Conservation (phyloP, 2,113 vertebrate genomes). For the Peromyscus maniculatus region DNA sequence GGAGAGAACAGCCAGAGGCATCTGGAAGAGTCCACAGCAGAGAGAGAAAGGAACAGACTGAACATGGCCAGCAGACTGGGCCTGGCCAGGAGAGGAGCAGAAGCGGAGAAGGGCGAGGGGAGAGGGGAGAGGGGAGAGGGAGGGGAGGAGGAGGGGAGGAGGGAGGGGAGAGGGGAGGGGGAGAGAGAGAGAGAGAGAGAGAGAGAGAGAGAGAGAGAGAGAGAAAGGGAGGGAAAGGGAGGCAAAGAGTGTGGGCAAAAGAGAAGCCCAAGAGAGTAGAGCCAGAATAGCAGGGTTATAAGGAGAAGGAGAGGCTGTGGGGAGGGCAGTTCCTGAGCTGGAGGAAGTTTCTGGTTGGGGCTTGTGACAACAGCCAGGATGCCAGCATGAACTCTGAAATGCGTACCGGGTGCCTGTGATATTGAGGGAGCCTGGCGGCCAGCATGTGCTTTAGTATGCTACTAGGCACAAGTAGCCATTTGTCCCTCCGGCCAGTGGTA, state of each 20-base stretch:
- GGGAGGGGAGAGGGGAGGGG: accelerated
- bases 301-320: background rate
- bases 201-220: background rate
- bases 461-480: background rate
- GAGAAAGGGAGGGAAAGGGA: background rate
- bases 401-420: background rate
- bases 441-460: background rate
- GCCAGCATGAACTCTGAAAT: background rate
- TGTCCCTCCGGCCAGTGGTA: background rate
- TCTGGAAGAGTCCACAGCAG: background rate
- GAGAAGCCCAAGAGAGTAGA: background rate
- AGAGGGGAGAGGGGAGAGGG: accelerated
- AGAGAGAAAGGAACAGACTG: background rate
- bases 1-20: background rate
- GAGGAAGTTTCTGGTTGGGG: background rate
- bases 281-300: background rate
- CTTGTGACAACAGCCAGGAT: background rate
- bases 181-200: background rate
- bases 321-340: background rate
- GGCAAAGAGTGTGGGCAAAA: background rate
- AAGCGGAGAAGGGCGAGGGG: accelerated
- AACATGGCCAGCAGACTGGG: background rate
- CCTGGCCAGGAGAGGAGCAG: background rate
- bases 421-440: background rate
- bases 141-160: background rate